phyloP scores from a whole-genome alignment of 2,888 invertebrate species.

The Cryptocephalus primarius region DNA sequence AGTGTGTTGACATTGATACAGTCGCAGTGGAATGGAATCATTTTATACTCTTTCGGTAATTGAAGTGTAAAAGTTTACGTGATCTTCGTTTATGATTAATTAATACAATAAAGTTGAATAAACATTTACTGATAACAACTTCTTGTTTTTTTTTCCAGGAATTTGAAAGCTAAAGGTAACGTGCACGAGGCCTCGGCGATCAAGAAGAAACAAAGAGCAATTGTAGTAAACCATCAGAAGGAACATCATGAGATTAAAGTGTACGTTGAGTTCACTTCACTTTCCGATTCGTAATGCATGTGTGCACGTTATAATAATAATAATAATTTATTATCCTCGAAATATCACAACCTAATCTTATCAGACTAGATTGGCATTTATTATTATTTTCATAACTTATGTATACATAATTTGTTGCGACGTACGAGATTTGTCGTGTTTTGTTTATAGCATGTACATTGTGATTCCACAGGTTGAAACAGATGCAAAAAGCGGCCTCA shows the following conservation, averaged over 20 bases:
- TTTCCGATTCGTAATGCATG: background rate
- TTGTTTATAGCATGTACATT: too few species aligned
- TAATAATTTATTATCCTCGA: background rate
- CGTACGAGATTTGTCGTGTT: too few species aligned
- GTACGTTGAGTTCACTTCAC: constrained; percentile 24
- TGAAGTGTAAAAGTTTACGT: too few species aligned
- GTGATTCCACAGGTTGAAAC: constrained; percentile 35
- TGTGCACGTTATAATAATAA: background rate
- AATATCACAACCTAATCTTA: constrained; percentile 3
- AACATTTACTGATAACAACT: too few species aligned
- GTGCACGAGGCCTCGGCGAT: constrained; percentile 46
- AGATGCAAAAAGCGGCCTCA: constrained; percentile 43
- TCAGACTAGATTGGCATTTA: background rate
- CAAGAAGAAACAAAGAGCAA: constrained; percentile 56
- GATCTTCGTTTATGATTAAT: too few species aligned
- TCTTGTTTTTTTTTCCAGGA: constrained; percentile 28
- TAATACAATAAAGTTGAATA: too few species aligned
- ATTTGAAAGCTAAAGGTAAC: constrained; percentile 44
- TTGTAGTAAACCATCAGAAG: constrained; percentile 53
- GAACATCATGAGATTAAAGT: constrained; percentile 58
- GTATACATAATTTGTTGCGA: too few species aligned
- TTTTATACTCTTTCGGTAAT: too few species aligned
- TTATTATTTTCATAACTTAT: too few species aligned
- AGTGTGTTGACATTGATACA: too few species aligned
- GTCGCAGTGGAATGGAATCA: too few species aligned